These are phyloP conservation scores for Myotis brandtii DNA, from an alignment of 2,113 vertebrate species.

Conservation along the genomic window DNA sequence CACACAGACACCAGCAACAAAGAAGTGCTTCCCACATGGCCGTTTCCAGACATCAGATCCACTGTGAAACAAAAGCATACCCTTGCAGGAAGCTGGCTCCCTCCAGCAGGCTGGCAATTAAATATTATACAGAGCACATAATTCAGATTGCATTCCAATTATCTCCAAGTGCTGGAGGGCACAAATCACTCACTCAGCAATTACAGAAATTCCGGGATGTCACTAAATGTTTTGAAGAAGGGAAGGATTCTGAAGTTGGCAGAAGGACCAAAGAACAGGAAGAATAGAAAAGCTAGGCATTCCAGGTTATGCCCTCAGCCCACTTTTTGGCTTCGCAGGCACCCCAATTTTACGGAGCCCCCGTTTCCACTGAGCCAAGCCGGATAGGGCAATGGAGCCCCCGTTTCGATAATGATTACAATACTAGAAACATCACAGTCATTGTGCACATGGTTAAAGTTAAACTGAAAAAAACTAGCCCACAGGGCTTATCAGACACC, in stretches of 20 bases:
- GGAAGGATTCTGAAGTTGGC: constrained; percentile 6
- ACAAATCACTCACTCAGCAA: constrained; percentile 61
- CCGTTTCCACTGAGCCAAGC: no score
- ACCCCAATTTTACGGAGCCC: background rate
- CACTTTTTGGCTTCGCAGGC: background rate
- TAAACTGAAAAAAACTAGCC: background rate
- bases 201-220: constrained; percentile 70
- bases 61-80: background rate
- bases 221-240: constrained; percentile 45
- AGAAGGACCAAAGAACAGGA: constrained; percentile 23
- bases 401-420: background rate
- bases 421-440: background rate
- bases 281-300: background rate
- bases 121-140: constrained; percentile 61
- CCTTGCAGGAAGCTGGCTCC: background rate
- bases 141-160: constrained; percentile 72
- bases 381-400: no score
- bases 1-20: background rate
- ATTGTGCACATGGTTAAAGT: background rate
- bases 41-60: background rate
- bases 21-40: background rate
- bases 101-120: constrained; percentile 62
- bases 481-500: background rate
- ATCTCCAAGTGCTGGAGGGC: constrained; percentile 48
- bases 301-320: background rate